These are phyloP conservation scores for Ptychoptera contaminata DNA, from an alignment of 2,888 invertebrate genomes.

Conservation along the genomic window DNA sequence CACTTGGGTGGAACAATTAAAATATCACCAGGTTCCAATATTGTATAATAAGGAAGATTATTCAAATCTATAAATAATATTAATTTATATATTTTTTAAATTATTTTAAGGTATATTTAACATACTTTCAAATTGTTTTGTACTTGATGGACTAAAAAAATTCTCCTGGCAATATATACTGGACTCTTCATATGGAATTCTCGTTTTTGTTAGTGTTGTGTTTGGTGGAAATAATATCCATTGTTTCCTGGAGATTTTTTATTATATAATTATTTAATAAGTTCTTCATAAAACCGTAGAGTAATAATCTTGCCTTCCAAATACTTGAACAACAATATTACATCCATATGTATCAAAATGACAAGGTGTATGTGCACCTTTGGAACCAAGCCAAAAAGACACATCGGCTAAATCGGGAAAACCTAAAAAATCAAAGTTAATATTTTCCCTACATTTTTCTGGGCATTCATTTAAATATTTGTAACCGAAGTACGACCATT, in stretches of 20 bases:
- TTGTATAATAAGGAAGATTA: conserved; percentile 38
- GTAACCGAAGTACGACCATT: conserved; percentile 25
- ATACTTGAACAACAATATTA: conserved; percentile 79
- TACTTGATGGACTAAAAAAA: conserved; percentile 48
- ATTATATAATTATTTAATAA: conserved; percentile 1
- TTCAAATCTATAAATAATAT: conserved; percentile 15
- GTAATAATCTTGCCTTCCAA: conserved; percentile 49
- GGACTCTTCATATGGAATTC: conserved; percentile 93
- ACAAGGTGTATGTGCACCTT: conserved; percentile 81
- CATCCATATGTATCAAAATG: conserved; percentile 91
- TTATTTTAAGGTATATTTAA: conserved; percentile 8
- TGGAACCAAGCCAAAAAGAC: conserved; percentile 78
- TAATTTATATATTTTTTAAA: conserved; percentile 8
- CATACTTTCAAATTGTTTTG: conserved; percentile 34
- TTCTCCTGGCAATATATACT: conserved; percentile 79
- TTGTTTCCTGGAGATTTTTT: conserved; percentile 47
- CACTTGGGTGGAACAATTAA: conserved; percentile 79
- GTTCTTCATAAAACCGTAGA: conserved; percentile 3
- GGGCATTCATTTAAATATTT: conserved; percentile 19
- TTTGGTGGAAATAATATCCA: conserved; percentile 86
- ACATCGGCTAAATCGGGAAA: conserved; percentile 47
- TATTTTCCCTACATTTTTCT: conserved; percentile 23
- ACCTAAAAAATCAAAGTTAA: conserved; percentile 56
- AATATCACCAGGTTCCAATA: conserved; percentile 69
- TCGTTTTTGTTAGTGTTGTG: conserved; percentile 54